phyloP scores from a whole-genome alignment of 2,113 vertebrate genomes.

The Tapirus terrestris region DNA sequence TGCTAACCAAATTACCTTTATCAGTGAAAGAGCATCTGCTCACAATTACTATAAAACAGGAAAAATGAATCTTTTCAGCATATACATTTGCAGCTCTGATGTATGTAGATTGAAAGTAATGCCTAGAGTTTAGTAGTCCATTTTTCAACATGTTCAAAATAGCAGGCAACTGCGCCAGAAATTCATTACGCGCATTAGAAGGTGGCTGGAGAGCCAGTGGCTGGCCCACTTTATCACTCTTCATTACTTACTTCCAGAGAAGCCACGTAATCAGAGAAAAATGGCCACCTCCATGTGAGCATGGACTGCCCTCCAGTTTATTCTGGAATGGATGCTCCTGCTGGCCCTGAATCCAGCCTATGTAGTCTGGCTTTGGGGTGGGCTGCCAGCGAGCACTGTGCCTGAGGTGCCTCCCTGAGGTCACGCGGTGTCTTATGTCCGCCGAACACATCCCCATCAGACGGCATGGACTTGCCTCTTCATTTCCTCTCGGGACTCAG shows the following conservation, averaged over 20 bases:
- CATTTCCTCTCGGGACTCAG: not conserved
- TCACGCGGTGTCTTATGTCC: rapidly evolving
- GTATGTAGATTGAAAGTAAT: constrained; percentile 66
- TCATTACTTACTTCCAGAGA: not conserved
- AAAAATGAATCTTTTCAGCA: constrained; percentile 76
- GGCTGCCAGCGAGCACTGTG: not conserved
- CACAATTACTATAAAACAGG: constrained; percentile 76
- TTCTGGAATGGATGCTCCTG: rapidly evolving
- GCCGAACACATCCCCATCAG: rapidly evolving
- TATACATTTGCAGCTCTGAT: constrained; percentile 53
- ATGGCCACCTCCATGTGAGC: rapidly evolving
- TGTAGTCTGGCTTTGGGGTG: not conserved
- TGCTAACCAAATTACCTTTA: constrained; percentile 83
- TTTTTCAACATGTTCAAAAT: constrained; percentile 71
- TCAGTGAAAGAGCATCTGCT: constrained; percentile 81
- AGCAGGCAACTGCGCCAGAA: constrained; percentile 51
- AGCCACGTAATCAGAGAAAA: not conserved
- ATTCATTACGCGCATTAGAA: constrained; percentile 20
- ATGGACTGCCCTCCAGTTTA: rapidly evolving
- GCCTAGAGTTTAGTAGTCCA: constrained; percentile 65
- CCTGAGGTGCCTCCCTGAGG: rapidly evolving
- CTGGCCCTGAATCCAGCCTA: rapidly evolving
- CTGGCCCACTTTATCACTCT: constrained; percentile 31
- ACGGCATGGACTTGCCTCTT: rapidly evolving
- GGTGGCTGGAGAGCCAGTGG: constrained; percentile 15